phyloP scores from a whole-genome alignment of 2,797 vertebrate genomes.

The Lepus oiostolus region DNA sequence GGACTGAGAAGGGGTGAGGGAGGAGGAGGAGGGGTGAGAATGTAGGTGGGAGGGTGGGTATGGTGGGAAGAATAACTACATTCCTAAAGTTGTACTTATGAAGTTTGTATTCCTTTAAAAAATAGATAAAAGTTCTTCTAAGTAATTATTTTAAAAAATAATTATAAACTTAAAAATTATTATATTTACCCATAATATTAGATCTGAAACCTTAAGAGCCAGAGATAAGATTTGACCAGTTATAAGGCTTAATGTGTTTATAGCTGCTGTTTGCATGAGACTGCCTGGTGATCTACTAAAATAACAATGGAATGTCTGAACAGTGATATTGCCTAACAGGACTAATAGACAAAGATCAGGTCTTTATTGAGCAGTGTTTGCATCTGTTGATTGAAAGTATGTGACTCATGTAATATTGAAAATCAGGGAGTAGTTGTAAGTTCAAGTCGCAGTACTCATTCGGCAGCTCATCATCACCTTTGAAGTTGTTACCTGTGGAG shows the following conservation, averaged over 20 bases:
- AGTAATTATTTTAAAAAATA: conserved; percentile 12
- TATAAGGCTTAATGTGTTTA: neutral
- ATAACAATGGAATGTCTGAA: neutral
- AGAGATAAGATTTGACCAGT: conserved; percentile 5
- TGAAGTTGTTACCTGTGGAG: conserved; percentile 25
- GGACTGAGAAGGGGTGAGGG: too few species aligned
- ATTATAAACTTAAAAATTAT: neutral
- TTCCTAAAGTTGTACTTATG: too few species aligned
- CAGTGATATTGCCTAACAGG: conserved; percentile 31
- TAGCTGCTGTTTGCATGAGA: neutral
- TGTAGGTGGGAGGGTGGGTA: too few species aligned
- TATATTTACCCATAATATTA: neutral
- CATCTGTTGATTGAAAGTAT: conserved; percentile 62
- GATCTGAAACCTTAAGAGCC: neutral
- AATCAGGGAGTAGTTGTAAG: conserved; percentile 2
- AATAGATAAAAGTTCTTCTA: neutral
- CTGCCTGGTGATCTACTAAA: conserved; percentile 1
- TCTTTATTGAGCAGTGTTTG: conserved; percentile 51
- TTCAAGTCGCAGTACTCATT: neutral
- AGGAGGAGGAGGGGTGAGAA: too few species aligned
- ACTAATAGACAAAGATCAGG: neutral
- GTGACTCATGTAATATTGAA: conserved; percentile 46
- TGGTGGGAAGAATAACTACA: too few species aligned
- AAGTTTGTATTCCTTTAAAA: too few species aligned
- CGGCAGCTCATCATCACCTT: neutral